Base-by-base conservation (phyloP, 2,888 invertebrate species). In the Pachliopta kotzebuea region DNA sequence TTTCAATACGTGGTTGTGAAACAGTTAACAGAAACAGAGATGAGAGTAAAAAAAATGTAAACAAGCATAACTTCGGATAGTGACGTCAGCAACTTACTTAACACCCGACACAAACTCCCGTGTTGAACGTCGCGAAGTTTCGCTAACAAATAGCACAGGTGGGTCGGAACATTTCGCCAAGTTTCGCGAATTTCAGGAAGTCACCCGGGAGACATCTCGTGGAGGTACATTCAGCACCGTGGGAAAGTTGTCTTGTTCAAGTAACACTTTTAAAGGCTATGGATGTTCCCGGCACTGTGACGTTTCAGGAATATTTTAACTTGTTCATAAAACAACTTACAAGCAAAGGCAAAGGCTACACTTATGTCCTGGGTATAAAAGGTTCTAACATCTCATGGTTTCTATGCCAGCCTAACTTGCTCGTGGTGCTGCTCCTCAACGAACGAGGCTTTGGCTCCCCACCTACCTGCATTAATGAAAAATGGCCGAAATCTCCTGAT, bases 101-200 rank as follows among this genome's bases (percentile, higher is more conserved):
- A 42, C 61, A 54, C 60, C 23, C 56, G 31, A 65, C 56, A 54
- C 57, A 65, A 65, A 65, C 65, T 61, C 61, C 53, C 53, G 52
- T 57, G 65, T 65, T 54, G 53, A 60, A 61, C 52, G 57, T 23
- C 29, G 61, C 53, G 56, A 65, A 65, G 37, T 65, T 65, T 57
- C n/a, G 53, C 31, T 50, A 57, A 65, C 65, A 61, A 65, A 61
- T 61, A 65, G 65, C 65, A 31, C 65, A 65, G 61, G 65, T 61
- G 65, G 58, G 57, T 58, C 21, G 60, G 54, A 65, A 65, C 65
- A 58, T 61, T 61, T 55, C 24, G 49, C 49, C 57, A 65, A 61
- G 65, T 65, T 65, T 57, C 61, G 21, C 54, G 21, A 58, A 54
- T 61, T 65, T 65, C 65, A 54, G 26, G 61, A 65, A 65, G 65